Percentiles rank a stretch among this genome's conserved stretches.
phyloP scores from a whole-genome alignment of 2,797 vertebrate genomes.

The Dicrostonyx torquatus region DNA sequence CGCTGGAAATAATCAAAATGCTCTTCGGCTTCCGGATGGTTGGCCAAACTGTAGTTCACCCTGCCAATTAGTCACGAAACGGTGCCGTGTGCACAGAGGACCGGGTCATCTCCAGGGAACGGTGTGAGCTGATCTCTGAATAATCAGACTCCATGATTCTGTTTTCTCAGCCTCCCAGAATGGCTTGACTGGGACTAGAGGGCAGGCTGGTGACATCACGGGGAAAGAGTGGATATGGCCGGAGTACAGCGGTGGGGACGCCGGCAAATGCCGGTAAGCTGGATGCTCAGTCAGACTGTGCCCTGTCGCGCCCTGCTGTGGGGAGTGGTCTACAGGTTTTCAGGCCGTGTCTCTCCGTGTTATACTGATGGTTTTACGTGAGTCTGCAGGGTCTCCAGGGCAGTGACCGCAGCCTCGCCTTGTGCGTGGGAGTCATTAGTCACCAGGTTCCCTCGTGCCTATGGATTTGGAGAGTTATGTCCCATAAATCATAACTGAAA shows the following conservation, averaged over 20 bases:
- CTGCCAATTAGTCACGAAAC: neutral
- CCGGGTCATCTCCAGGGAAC: neutral
- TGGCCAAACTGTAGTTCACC: too few relatives aligned
- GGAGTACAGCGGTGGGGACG: rapidly evolving
- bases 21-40: too few relatives aligned
- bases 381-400: neutral
- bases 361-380: neutral
- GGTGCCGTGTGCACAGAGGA: rapidly evolving
- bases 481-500: constrained; percentile 51
- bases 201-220: neutral
- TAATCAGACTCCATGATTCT: neutral
- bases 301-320: rapidly evolving
- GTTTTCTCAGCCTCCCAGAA: neutral
- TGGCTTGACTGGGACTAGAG: neutral
- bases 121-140: neutral
- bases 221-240: too few relatives aligned
- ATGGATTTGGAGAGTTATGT: neutral
- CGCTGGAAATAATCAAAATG: neutral
- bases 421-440: neutral
- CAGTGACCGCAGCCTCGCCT: neutral
- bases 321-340: neutral
- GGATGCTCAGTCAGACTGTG: neutral
- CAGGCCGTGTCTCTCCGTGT: neutral
- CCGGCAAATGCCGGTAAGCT: neutral
- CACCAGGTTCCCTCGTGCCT: neutral